Evolutionary conservation across 2,113 vertebrate genomes (phyloP).

Genomic region (Halcyon malimbica): DNA sequence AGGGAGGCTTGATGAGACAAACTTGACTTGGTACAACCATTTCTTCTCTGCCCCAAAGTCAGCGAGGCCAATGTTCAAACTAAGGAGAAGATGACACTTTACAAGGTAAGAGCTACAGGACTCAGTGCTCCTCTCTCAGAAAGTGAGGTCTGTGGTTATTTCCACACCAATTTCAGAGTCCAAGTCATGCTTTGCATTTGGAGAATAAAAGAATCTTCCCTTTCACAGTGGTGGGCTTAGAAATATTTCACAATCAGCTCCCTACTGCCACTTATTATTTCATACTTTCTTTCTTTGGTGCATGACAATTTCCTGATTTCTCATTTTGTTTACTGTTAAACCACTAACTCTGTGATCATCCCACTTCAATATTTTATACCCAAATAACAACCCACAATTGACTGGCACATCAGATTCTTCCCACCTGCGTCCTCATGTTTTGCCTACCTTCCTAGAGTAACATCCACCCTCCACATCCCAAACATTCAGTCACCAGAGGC

Average conservation of each 20-base stretch:
- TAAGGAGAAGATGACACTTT: background rate
- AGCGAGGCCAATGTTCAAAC: background rate
- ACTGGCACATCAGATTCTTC: background rate
- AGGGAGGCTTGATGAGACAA: background rate
- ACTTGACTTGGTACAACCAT: background rate
- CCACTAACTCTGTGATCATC: background rate
- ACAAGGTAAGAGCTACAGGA: background rate
- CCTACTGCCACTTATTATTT: background rate
- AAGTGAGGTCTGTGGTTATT: background rate
- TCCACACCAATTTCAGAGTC: background rate
- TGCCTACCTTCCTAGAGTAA: background rate
- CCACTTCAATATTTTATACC: conserved; percentile 9
- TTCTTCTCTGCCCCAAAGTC: background rate
- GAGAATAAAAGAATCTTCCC: background rate
- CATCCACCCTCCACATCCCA: background rate
- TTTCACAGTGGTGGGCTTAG: background rate
- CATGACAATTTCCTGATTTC: background rate
- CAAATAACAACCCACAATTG: background rate
- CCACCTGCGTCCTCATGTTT: background rate
- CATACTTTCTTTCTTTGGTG: background rate
- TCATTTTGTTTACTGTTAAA: conserved; percentile 19
- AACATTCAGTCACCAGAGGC: background rate
- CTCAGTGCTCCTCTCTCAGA: background rate
- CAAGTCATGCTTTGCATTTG: background rate
- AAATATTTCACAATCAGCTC: background rate